phyloP scores from a whole-genome alignment of 2,888 invertebrate species.

The Petrophora chlorosata region DNA sequence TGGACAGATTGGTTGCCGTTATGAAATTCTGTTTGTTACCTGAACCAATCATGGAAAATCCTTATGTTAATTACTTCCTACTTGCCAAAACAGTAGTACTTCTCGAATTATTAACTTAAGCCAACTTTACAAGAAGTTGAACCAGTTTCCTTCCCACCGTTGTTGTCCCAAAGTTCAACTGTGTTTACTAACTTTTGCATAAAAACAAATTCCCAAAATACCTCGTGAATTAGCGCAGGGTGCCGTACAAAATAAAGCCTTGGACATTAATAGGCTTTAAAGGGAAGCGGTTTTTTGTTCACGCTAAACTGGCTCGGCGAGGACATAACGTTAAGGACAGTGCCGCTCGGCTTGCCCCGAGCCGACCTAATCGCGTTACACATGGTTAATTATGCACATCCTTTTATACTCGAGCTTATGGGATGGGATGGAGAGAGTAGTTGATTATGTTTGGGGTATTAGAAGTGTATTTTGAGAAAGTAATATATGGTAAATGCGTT shows the following conservation, averaged over 20 bases:
- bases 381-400: conserved; percentile 75
- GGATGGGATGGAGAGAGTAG: conserved; percentile 12
- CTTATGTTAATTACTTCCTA: too few relatives aligned
- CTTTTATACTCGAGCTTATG: conserved; percentile 46
- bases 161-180: conserved; percentile 7
- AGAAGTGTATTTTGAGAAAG: too few relatives aligned
- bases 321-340: conserved; percentile 45
- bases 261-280: conserved; percentile 46
- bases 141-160: neutral
- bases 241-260: conserved; percentile 31
- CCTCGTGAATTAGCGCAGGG: conserved; percentile 28
- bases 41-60: too few relatives aligned
- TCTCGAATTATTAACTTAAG: neutral
- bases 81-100: too few relatives aligned
- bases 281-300: conserved; percentile 45
- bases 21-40: too few relatives aligned
- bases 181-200: conserved; percentile 5
- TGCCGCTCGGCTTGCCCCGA: conserved; percentile 48
- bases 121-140: neutral
- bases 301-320: conserved; percentile 38
- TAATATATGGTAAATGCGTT: neutral
- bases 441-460: conserved; percentile 4
- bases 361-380: conserved; percentile 68
- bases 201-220: conserved; percentile 20
- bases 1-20: too few relatives aligned